Evolutionary conservation across 2,797 vertebrate genomes (phyloP).

Genomic region (Tragelaphus eurycerus): DNA sequence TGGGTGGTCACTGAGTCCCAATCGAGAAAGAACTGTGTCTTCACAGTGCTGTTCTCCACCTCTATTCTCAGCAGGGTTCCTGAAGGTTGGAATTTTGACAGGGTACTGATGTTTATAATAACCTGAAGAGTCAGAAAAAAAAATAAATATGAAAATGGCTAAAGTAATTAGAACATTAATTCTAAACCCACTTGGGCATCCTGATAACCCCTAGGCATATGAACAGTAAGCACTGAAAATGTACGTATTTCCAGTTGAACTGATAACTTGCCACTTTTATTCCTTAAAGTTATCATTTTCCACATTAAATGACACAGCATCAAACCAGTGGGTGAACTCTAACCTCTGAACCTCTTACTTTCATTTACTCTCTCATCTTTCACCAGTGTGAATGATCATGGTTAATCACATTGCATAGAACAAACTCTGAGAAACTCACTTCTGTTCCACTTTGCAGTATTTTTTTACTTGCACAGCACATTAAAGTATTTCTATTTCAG

Average conservation of each 20-base stretch:
- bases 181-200: not conserved
- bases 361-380: not conserved
- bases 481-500: no score
- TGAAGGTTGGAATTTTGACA: no score
- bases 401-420: fast-evolving
- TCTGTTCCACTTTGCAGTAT: no score
- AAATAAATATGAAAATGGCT: not conserved
- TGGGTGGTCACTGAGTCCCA: no score
- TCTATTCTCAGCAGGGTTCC: no score
- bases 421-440: no score
- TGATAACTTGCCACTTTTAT: not conserved
- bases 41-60: no score
- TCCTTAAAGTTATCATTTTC: not conserved
- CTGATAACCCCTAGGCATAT: not conserved
- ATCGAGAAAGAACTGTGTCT: no score
- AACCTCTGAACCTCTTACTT: not conserved
- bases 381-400: no score
- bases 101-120: not conserved
- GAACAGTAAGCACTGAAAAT: not conserved
- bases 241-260: not conserved
- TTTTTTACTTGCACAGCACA: no score
- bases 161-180: not conserved
- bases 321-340: not conserved
- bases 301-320: fast-evolving
- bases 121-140: not conserved